Conservation (phyloP, 2,113 vertebrate species). For the Nycticebus coucang region DNA sequence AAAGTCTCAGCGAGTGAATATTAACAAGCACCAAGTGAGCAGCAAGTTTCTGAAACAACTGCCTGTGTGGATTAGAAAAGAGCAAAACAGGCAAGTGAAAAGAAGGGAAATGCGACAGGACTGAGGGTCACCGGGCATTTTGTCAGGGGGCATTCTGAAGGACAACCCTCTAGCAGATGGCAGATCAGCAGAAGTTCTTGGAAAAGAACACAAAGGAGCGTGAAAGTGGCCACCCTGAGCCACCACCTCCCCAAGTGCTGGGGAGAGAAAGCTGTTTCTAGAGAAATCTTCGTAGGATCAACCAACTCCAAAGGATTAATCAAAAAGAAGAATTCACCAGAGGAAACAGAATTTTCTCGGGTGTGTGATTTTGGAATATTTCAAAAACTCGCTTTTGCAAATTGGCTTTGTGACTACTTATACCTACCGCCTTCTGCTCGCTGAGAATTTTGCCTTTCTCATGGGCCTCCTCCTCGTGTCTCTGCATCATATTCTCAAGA, state of each 20-base stretch:
- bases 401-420: neutral
- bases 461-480: slow-evolving; percentile 94
- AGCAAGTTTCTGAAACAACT: neutral
- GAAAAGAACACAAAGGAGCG: neutral
- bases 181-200: neutral
- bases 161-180: neutral
- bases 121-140: neutral
- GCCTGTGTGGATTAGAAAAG: neutral
- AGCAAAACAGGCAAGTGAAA: neutral
- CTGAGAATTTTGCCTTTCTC: slow-evolving; percentile 96
- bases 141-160: neutral
- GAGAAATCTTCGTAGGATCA: neutral
- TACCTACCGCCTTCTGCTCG: slow-evolving; percentile 96
- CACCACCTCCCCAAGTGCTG: no score
- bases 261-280: neutral
- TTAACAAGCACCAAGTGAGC: neutral
- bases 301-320: neutral
- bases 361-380: neutral
- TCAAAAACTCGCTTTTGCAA: neutral
- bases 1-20: neutral
- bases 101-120: neutral
- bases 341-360: neutral
- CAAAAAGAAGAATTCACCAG: neutral
- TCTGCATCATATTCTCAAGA: slow-evolving; percentile 93
- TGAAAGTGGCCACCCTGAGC: neutral